A percentile compares a stretch with the other conserved stretches of the same genome.
Evolutionary conservation across 2,888 invertebrate genomes (phyloP).

Genomic region (Allygus modestus): DNA sequence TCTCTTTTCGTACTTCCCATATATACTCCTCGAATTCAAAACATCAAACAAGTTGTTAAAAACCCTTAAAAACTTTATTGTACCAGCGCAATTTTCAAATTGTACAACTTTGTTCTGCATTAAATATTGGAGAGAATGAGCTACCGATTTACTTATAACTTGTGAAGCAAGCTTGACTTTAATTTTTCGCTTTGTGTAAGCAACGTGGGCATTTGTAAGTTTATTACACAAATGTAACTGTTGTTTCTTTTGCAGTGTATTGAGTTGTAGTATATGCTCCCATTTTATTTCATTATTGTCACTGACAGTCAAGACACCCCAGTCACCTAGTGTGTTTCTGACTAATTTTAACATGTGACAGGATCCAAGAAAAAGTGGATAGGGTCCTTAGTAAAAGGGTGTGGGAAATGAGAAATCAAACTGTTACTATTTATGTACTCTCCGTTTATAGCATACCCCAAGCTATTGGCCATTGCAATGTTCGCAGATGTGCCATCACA

Average conservation of each 20-base stretch:
- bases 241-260: conserved; percentile 68
- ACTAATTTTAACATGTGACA: conserved; percentile 62
- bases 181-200: conserved; percentile 66
- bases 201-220: conserved; percentile 65
- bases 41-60: conserved; percentile 34
- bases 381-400: conserved; percentile 52
- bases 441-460: conserved; percentile 43
- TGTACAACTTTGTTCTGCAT: conserved; percentile 48
- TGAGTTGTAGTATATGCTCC: conserved; percentile 67
- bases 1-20: conserved; percentile 10
- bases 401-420: no score
- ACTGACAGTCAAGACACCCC: conserved; percentile 62
- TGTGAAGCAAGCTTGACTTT: conserved; percentile 43
- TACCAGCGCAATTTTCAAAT: conserved; percentile 41
- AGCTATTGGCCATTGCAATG: conserved; percentile 41
- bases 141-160: conserved; percentile 65
- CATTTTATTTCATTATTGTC: conserved; percentile 66
- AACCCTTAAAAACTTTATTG: conserved; percentile 54
- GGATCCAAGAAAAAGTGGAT: conserved; percentile 20
- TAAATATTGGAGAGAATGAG: conserved; percentile 61
- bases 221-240: conserved; percentile 68
- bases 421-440: conserved; percentile 50
- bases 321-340: conserved; percentile 67
- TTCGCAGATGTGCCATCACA: conserved; percentile 54
- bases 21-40: conserved; percentile 38